Percentiles rank a stretch among this genome's conserved stretches.
phyloP scores from a whole-genome alignment of 2,113 vertebrate genomes.

The Malurus cyaneus region DNA sequence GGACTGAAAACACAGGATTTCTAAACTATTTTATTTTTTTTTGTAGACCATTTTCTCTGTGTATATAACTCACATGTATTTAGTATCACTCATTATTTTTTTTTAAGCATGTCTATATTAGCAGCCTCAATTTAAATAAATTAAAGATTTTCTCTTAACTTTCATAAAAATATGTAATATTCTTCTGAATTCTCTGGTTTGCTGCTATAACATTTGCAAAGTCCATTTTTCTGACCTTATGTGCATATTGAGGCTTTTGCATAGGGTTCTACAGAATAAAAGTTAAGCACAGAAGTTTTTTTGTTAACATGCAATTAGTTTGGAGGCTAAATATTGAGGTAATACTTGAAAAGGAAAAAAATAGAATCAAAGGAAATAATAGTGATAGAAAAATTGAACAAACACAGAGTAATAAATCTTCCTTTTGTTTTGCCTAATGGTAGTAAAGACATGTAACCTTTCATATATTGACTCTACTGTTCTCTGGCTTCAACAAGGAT shows the following conservation, averaged over 20 bases:
- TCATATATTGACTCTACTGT: background rate
- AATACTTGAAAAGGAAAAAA: slow-evolving; percentile 45
- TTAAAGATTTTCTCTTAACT: background rate
- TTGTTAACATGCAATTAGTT: slow-evolving; percentile 65
- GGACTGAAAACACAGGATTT: background rate
- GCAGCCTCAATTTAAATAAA: background rate
- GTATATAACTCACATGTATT: background rate
- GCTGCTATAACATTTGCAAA: slow-evolving; percentile 63
- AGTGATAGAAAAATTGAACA: slow-evolving; percentile 35
- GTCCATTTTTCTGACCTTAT: slow-evolving; percentile 66
- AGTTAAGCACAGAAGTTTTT: slow-evolving; percentile 70
- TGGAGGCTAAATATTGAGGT: slow-evolving; percentile 67
- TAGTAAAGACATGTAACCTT: background rate
- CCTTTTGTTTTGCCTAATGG: background rate
- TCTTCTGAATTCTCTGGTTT: slow-evolving; percentile 44
- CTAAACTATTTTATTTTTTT: background rate
- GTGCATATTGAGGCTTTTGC: slow-evolving; percentile 61
- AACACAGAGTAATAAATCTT: slow-evolving; percentile 5
- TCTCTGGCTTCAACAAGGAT: background rate
- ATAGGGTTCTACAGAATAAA: slow-evolving; percentile 72
- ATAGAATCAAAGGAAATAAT: slow-evolving; percentile 49
- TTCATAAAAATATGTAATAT: background rate
- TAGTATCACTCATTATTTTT: background rate
- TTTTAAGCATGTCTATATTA: background rate
- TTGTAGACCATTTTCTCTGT: background rate